Base-by-base conservation (phyloP, 2,797 vertebrate genomes). In the Meriones psammophilus region DNA sequence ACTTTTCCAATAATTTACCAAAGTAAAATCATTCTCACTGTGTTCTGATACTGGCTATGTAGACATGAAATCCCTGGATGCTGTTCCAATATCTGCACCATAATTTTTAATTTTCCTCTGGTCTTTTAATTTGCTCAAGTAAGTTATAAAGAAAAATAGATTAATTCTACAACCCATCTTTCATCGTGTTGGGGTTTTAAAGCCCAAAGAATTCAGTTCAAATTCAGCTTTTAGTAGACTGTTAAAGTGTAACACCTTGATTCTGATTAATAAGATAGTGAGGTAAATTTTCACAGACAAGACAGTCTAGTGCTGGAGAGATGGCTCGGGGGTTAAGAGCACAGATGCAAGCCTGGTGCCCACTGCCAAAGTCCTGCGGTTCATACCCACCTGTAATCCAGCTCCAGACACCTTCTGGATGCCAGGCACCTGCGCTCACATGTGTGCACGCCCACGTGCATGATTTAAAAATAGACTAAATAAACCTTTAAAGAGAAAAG, bases 1-100 rank as follows among this genome's bases (percentile, higher is more conserved):
- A 84, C 14, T 13, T 94, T 84, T 78, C 93, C 18, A 89, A 91
- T n/a, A 88, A 78, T 89, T 42, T 92, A 78, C 13, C 22, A 88
- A 94, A 86, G 17, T 91, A 73, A 88, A 89, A 42, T 54, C 14
- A 39, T 89, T 83, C 8, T 92, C 30, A 42, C 13, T 84, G 9
- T 79, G 91, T 58, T 89, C 26, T 15, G 71, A 94, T 73, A 81
- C 22, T 89, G 50, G 1, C 17, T 20, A 50, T 58, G 64, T 88
- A 84, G 54, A 33, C 22, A 56, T 2, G 24, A 26, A 24, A 74
- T 24, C 6, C 62, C 24, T 3, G 64, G 36, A 56, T 88, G 3
- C 36, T 78, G 15, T 66, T 95, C 94, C 20, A 89, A 62, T 3
- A 91, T 79, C 24, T 30, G 39, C 68, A 54, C 13, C 22, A 46